These are phyloP conservation scores for Onthophagus sagittarius DNA, from an alignment of 2,888 invertebrate genomes.

Conservation along the genomic window DNA sequence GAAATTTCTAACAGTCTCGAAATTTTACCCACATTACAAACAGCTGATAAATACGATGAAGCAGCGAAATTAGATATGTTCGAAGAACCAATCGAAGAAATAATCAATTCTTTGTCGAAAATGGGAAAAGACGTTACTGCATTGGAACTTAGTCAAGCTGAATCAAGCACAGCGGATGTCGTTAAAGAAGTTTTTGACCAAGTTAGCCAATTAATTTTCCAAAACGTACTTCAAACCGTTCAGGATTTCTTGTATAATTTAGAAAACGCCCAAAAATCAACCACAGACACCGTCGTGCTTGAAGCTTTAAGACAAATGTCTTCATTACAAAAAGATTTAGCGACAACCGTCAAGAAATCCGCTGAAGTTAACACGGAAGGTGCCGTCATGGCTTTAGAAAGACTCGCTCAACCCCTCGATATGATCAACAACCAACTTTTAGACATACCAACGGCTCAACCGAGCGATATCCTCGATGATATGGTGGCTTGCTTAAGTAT, in stretches of 20 bases:
- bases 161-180: constrained; percentile 33
- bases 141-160: constrained; percentile 30
- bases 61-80: constrained; percentile 35
- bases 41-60: constrained; percentile 34
- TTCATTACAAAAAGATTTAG: constrained; percentile 44
- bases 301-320: constrained; percentile 42
- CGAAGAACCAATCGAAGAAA: constrained; percentile 39
- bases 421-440: constrained; percentile 42
- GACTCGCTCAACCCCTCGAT: constrained; percentile 52
- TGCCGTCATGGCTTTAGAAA: constrained; percentile 49
- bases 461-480: constrained; percentile 40
- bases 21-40: constrained; percentile 25
- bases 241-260: constrained; percentile 44
- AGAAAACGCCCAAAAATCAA: constrained; percentile 40
- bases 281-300: constrained; percentile 37
- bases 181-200: constrained; percentile 46
- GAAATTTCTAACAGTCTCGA: constrained; percentile 61
- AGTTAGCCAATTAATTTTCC: constrained; percentile 43
- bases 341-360: constrained; percentile 37
- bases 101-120: constrained; percentile 39
- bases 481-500: constrained; percentile 40
- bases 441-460: constrained; percentile 35
- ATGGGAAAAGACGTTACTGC: constrained; percentile 36
- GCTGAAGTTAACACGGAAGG: constrained; percentile 38
- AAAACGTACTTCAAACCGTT: constrained; percentile 42